These are phyloP conservation scores for Arctia plantaginis DNA, from an alignment of 2,888 invertebrate genomes.

Conservation along the genomic window DNA sequence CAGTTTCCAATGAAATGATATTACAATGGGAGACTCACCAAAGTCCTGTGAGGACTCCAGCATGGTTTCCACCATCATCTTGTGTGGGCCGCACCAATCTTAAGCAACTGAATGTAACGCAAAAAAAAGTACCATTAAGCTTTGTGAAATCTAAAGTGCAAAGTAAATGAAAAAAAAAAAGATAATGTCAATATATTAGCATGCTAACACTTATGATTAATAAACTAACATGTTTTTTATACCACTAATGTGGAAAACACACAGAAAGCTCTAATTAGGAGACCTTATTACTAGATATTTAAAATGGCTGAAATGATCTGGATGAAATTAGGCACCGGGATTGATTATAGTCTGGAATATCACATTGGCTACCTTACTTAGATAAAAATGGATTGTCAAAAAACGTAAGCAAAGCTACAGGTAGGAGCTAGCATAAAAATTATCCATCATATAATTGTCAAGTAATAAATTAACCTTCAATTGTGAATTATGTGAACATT, in stretches of 20 bases:
- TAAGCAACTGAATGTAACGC: conserved; percentile 67
- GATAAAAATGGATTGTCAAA: background rate
- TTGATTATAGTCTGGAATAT: background rate
- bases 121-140: conserved; percentile 57
- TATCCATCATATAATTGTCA: conserved; percentile 1
- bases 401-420: background rate
- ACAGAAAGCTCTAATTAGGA: background rate
- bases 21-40: conserved; percentile 65
- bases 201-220: background rate
- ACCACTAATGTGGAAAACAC: background rate
- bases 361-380: too few species aligned
- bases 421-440: background rate
- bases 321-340: background rate
- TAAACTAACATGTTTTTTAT: background rate
- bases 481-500: conserved; percentile 6
- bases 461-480: conserved; percentile 6
- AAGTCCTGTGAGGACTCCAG: conserved; percentile 84
- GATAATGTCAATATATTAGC: background rate
- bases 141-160: background rate
- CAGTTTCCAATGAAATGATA: background rate
- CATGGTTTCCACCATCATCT: conserved; percentile 84
- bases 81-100: conserved; percentile 62
- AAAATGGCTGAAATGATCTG: background rate
- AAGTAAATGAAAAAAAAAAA: background rate
- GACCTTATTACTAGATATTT: background rate